These are phyloP conservation scores for Sarcophaga variegata DNA, from an alignment of 2,888 invertebrate species.

Conservation along the genomic window DNA sequence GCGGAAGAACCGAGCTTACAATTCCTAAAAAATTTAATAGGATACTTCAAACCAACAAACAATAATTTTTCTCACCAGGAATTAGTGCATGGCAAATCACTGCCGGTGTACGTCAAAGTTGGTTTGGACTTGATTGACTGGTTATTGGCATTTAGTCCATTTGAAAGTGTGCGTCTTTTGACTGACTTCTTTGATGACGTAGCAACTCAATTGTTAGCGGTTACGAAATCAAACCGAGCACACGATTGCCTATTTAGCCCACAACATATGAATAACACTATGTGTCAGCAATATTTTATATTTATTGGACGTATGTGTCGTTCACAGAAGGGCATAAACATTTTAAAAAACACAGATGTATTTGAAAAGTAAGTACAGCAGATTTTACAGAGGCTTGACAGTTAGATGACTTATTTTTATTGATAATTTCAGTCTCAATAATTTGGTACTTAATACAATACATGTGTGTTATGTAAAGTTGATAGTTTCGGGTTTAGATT, in stretches of 20 bases:
- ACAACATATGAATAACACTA: constrained; percentile 92
- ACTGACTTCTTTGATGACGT: constrained; percentile 92
- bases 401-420: not conserved
- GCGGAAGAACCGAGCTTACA: constrained; percentile 84
- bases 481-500: constrained; percentile 95
- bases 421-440: constrained; percentile 85
- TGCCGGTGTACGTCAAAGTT: constrained; percentile 80
- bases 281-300: constrained; percentile 97
- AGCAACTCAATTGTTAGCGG: constrained; percentile 87
- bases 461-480: constrained; percentile 97
- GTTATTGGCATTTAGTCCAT: constrained; percentile 81
- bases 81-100: constrained; percentile 82
- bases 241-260: constrained; percentile 95
- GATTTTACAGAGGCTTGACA: not conserved
- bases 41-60: constrained; percentile 93
- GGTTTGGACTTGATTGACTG: constrained; percentile 81
- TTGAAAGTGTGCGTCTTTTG: constrained; percentile 87
- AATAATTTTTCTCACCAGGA: constrained; percentile 94
- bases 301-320: constrained; percentile 94
- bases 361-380: constrained; percentile 86
- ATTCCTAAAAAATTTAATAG: constrained; percentile 89
- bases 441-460: constrained; percentile 90
- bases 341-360: constrained; percentile 88
- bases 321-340: constrained; percentile 85
- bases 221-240: constrained; percentile 88